Base-by-base conservation (phyloP, 2,113 vertebrate genomes). In the Condylura cristata region DNA sequence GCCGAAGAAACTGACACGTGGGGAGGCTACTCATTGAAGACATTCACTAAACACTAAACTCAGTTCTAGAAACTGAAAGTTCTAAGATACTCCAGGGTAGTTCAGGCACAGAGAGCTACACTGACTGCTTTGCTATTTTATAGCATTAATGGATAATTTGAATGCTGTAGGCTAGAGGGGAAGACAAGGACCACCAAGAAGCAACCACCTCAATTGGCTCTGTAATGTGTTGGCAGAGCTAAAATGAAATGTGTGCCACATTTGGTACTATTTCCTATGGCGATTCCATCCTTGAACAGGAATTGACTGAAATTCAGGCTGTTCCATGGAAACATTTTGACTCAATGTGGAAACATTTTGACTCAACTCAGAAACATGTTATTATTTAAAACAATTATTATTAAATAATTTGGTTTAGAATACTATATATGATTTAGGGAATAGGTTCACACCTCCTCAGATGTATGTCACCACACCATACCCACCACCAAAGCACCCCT, bases 281-380 rank as follows among this genome's bases (percentile, higher is more conserved):
- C 5, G 6, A 20, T 8, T 6, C 37, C 14, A 32, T 37, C 18
- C 16, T 14, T 58, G 68, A 39, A 60, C 4, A 65, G 51, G 58
- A 81, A 39, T 51, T 18, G 10, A 63, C 22, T 37, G 63, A 58
- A 46, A 63, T 32, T n/a, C 3, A 56, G 8, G 5, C 84, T 48
- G 30, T 78, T 30, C 8, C 5, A 6, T 6, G 18, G 79, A 51
- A 14, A 13, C 7, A 46, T 72, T 95, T 90, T 60, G 44, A 37
- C 44, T 94, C 63, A 74, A 34, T 17, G 86, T 70, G 86, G 58
- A 95, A 70, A 34, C 4, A 4, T 28, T 95, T 90, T 60, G 44
- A 37, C 44, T 94, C 63, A 74, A 34, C 20, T 89, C 74, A 89
- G 58, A 95, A 70, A 34, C 4, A 4, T 28, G n/a, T n/a, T 65